Base-by-base conservation (phyloP, 37 sponge, comb jelly and placozoan species). In the Spongilla lacustris region DNA sequence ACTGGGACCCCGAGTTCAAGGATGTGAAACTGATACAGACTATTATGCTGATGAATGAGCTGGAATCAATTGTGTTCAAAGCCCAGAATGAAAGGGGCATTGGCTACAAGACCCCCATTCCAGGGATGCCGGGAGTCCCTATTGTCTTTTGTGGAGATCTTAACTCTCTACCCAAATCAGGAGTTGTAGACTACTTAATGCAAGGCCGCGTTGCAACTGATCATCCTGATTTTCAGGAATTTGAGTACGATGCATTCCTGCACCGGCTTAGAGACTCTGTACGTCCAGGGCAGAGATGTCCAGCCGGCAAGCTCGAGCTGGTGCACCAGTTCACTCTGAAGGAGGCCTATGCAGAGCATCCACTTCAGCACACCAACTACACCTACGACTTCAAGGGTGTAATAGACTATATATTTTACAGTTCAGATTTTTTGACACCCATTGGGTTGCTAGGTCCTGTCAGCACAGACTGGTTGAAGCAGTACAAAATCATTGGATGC, bases 1-100 rank as follows among this genome's bases (percentile, higher is more conserved):
- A 96, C 86, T 98, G 99, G 99, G 99, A 98, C 83, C 99, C 99
- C 0, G 99, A 98, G 79, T 98, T 84, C 49, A 67, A 83, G 8
- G 99, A 98, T 66, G 99, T 98, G 50, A 98, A 98, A 78, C 93
- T 98, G 24, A 93, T 98, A 21, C 99, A 98, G 67, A 93, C 94
- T 12, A 78, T 93, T 71, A 93, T 93, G 94, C 67, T 93, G 34
- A 89, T 89, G 84, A 84, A 85, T 34, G 94, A 93, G 34, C 75
- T 93, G 70, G 90, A 93, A 48, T 66, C 66, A 27, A 89, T 93
- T 25, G 75, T 87, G 4, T 68, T 83, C 69, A 86, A 66, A 69
- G 92, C 91, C 2, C 92, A 91, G 50, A 67, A 23, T 22, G 95
- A 95, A 74, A 32, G 83, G 33, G 90, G 90, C 11, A 89, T 91